phyloP scores from a whole-genome alignment of 2,797 vertebrate genomes.

The Coregonus suidteri region DNA sequence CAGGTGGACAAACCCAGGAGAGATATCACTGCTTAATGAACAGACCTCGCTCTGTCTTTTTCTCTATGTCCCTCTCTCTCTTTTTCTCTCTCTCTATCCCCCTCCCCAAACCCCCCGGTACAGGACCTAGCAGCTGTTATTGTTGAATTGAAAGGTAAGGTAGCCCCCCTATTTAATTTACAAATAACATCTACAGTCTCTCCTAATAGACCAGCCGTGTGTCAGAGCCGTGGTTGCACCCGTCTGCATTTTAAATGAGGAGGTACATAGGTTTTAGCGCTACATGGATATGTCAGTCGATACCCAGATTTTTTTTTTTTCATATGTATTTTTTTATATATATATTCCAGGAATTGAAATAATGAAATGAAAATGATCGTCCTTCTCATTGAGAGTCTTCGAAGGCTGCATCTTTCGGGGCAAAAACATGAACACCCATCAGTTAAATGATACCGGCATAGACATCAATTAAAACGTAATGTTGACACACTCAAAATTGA shows the following conservation, averaged over 20 bases:
- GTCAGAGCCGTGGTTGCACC: slow-evolving; percentile 61
- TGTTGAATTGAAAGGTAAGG: slow-evolving; percentile 71
- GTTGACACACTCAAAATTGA: no score
- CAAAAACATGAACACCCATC: no score
- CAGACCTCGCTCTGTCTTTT: slow-evolving; percentile 57
- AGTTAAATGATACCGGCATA: no score
- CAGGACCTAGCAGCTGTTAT: slow-evolving; percentile 81
- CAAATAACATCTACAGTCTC: slow-evolving; percentile 72
- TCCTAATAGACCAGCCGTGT: slow-evolving; percentile 62
- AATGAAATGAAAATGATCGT: no score
- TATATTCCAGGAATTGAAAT: no score
- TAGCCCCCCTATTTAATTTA: slow-evolving; percentile 80
- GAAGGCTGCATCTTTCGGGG: no score
- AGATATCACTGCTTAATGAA: slow-evolving; percentile 81
- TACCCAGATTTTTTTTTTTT: no score
- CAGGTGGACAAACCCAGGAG: slow-evolving; percentile 83
- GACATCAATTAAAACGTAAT: no score
- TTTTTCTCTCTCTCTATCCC: slow-evolving; percentile 23
- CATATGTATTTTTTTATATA: no score
- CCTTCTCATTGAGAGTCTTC: no score
- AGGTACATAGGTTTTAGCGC: slow-evolving; percentile 45
- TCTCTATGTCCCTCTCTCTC: slow-evolving; percentile 46
- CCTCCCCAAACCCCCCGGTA: slow-evolving; percentile 54
- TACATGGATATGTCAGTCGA: slow-evolving; percentile 31
- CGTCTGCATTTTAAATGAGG: slow-evolving; percentile 56